Conservation (phyloP, 2,888 invertebrate genomes). For the Agapetus fuscipes region DNA sequence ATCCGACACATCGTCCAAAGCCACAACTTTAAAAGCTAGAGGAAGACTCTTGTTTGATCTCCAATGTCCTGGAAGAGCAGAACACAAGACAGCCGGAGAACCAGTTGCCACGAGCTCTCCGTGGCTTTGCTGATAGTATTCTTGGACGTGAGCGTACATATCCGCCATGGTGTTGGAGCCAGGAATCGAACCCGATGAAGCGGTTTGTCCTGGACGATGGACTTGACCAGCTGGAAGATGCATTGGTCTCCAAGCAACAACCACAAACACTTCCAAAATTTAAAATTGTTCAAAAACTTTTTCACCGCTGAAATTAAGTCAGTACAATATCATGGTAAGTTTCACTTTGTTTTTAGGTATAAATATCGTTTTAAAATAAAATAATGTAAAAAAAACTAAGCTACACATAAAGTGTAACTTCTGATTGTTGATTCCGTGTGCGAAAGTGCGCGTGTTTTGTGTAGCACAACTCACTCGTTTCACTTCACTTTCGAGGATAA, state of each 20-base stretch:
- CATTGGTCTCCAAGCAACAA: conserved; percentile 42
- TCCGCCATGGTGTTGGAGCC: conserved; percentile 64
- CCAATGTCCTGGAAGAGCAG: conserved; percentile 92
- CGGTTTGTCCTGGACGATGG: conserved; percentile 34
- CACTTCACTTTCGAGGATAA: too few species aligned
- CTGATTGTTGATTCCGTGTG: too few species aligned
- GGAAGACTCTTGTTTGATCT: conserved; percentile 95
- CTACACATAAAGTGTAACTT: too few species aligned
- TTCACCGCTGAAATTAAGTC: too few species aligned
- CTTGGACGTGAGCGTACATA: conserved; percentile 64
- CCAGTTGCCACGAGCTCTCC: conserved; percentile 93
- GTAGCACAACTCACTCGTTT: too few species aligned
- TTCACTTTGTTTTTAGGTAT: too few species aligned
- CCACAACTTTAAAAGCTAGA: conserved; percentile 91
- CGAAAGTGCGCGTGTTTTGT: too few species aligned
- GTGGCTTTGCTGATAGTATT: conserved; percentile 77
- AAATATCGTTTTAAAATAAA: too few species aligned
- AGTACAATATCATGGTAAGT: too few species aligned
- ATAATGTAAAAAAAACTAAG: too few species aligned
- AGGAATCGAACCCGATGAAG: too few species aligned
- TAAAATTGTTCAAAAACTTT: neutral
- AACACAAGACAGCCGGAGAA: conserved; percentile 91
- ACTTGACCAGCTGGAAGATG: conserved; percentile 52
- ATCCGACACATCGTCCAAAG: conserved; percentile 86
- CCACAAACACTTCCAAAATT: conserved; percentile 8